Conservation (phyloP, 2,797 vertebrate species). For the Varecia variegata region DNA sequence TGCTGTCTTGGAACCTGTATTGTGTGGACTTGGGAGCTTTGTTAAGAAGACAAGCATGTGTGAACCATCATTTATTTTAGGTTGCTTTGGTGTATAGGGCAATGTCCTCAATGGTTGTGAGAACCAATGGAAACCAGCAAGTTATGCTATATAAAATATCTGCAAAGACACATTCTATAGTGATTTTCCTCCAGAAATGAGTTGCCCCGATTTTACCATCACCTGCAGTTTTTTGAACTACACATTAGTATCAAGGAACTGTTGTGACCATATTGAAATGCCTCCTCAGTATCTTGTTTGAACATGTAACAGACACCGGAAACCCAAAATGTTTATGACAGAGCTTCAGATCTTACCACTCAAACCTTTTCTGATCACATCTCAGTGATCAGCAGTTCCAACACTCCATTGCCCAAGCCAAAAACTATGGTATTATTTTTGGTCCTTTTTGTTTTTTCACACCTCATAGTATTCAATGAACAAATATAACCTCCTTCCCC, state of each 20-base stretch:
- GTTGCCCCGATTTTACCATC: not conserved
- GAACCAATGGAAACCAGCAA: not conserved
- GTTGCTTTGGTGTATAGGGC: not conserved
- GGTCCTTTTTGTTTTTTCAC: not conserved
- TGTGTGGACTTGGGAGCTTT: no score
- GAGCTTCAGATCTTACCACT: not conserved
- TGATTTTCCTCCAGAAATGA: not conserved
- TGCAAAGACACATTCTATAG: not conserved
- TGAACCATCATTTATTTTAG: not conserved
- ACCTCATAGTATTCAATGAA: not conserved
- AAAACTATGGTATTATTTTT: not conserved
- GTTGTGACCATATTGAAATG: not conserved
- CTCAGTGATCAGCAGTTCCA: not conserved
- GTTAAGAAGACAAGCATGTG: not conserved
- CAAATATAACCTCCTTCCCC: not conserved
- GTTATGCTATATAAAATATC: not conserved
- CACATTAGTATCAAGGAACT: not conserved
- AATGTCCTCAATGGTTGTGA: not conserved
- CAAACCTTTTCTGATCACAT: not conserved
- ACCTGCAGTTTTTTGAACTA: not conserved
- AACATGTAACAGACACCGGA: not conserved
- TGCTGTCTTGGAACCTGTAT: not conserved
- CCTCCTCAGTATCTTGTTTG: not conserved
- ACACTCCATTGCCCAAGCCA: not conserved
- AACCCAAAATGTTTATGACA: not conserved